phyloP scores from a whole-genome alignment of 2,888 invertebrate species.

The Hyppa rectilinea region DNA sequence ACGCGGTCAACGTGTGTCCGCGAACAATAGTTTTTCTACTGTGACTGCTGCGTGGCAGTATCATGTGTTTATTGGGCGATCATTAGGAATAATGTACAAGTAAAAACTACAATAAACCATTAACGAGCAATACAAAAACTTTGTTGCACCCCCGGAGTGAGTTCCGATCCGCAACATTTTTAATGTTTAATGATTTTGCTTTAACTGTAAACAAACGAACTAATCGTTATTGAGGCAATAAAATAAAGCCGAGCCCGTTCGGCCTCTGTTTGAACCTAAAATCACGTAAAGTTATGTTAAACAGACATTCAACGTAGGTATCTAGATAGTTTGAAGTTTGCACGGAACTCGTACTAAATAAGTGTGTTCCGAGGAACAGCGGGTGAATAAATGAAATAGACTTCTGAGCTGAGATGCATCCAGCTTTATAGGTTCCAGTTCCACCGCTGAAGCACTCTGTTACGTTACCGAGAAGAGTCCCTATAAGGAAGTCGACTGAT shows the following conservation, averaged over 20 bases:
- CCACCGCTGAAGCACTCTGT: slow-evolving; percentile 21
- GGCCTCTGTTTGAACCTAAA: not conserved
- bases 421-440: slow-evolving; percentile 7
- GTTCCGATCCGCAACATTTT: not conserved
- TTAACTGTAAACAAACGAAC: not conserved
- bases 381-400: not conserved
- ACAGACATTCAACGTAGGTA: not conserved
- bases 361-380: not conserved
- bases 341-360: not conserved
- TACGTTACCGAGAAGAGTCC: slow-evolving; percentile 42
- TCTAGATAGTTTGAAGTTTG: not conserved
- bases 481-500: slow-evolving; percentile 58
- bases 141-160: not conserved
- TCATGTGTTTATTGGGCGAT: not conserved
- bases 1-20: too few relatives aligned
- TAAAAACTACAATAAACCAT: too few relatives aligned
- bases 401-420: not conserved
- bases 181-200: not conserved
- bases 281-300: not conserved
- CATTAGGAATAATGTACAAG: not conserved
- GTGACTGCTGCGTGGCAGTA: too few relatives aligned
- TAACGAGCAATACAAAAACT: too few relatives aligned
- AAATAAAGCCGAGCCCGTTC: not conserved
- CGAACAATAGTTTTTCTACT: too few relatives aligned
- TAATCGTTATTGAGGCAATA: not conserved